Conservation (phyloP, 2,888 invertebrate genomes). For the Morpho deidamia region DNA sequence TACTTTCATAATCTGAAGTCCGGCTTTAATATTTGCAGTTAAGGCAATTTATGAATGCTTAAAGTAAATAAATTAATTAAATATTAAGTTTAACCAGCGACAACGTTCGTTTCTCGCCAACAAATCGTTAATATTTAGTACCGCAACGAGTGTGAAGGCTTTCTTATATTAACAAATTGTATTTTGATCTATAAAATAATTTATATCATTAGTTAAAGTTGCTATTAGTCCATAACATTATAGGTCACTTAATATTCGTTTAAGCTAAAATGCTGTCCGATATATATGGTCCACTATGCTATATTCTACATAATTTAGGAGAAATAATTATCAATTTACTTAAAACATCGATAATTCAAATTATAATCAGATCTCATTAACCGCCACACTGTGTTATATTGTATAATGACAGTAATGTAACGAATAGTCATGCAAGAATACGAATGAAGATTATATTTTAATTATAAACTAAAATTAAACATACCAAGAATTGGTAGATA, state of each 20-base stretch:
- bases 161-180: constrained; percentile 41
- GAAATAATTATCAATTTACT: constrained; percentile 29
- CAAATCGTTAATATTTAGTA: constrained; percentile 45
- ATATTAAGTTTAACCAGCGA: constrained; percentile 53
- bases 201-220: constrained; percentile 41
- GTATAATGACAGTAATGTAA: constrained; percentile 1
- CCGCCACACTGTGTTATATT: not conserved
- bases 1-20: constrained; percentile 70
- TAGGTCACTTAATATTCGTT: constrained; percentile 47
- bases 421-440: not conserved
- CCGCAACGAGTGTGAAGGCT: constrained; percentile 33
- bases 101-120: constrained; percentile 46
- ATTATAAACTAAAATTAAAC: too few species aligned
- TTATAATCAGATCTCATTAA: constrained; percentile 35
- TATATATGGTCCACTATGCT: constrained; percentile 33
- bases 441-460: not conserved
- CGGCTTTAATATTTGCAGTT: constrained; percentile 65
- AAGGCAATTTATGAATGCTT: constrained; percentile 66
- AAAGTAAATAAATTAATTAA: constrained; percentile 68
- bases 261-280: constrained; percentile 48
- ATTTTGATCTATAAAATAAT: constrained; percentile 43
- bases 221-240: constrained; percentile 45
- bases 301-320: constrained; percentile 27
- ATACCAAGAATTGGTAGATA: too few species aligned
- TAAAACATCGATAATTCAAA: constrained; percentile 22